Conservation (phyloP, 1,140 invertebrate genomes). For the Alviniconcha marisindica region DNA sequence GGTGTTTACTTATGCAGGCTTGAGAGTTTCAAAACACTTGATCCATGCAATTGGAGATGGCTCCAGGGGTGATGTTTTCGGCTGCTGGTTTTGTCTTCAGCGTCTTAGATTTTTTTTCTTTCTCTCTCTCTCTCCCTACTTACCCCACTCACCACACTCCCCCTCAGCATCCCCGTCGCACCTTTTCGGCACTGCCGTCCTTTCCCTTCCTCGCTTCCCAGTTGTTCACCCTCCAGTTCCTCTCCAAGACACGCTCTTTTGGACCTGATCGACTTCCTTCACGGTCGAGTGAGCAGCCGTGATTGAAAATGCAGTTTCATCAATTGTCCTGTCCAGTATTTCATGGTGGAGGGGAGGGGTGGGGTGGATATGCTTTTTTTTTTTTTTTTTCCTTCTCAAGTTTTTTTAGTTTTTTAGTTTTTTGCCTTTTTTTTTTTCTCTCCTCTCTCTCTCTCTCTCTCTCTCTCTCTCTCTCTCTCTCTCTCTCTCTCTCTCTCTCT, state of each 20-base stretch:
- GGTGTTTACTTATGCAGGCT: constrained; percentile 22
- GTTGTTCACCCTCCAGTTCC: constrained; percentile 3
- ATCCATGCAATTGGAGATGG: constrained; percentile 25
- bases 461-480: no score
- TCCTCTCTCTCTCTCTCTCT: no score
- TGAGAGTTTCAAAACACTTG: constrained; percentile 27
- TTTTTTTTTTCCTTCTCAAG: no score
- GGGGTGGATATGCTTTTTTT: background rate
- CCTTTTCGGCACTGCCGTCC: background rate
- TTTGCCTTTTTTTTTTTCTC: background rate
- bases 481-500: no score
- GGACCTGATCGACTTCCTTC: constrained; percentile 5
- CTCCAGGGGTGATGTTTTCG: background rate
- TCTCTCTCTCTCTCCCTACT: background rate
- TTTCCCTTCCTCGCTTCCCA: background rate
- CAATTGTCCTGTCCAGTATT: constrained; percentile 5
- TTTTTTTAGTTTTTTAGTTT: no score
- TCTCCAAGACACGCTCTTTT: background rate
- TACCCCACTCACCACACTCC: background rate
- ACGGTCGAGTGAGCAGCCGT: background rate
- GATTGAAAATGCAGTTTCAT: constrained; percentile 29
- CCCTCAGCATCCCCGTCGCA: background rate
- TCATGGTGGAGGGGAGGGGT: background rate
- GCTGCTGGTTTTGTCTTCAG: constrained; percentile 26
- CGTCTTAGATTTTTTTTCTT: background rate